Conservation (phyloP, 2,797 vertebrate species). For the Notamacropus eugenii region DNA sequence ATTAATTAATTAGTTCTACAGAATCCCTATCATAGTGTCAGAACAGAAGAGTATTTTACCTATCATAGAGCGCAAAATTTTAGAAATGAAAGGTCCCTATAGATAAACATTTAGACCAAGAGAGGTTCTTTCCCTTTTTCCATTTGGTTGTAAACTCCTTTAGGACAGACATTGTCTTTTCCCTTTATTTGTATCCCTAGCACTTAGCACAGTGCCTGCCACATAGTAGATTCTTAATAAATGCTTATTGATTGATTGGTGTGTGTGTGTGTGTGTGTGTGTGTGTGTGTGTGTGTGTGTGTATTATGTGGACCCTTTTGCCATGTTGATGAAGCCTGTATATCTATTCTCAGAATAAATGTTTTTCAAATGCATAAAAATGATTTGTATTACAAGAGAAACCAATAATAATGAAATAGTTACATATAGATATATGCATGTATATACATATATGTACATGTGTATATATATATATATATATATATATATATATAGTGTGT, state of each 20-base stretch:
- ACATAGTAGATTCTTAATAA: not conserved
- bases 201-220: not conserved
- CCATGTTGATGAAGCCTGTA: not conserved
- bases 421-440: too few relatives aligned
- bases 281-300: too few relatives aligned
- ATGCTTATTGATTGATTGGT: not conserved
- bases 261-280: too few relatives aligned
- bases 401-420: not conserved
- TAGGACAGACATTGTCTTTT: not conserved
- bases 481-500: too few relatives aligned
- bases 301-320: not conserved
- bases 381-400: not conserved
- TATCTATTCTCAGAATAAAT: not conserved
- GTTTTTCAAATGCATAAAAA: not conserved
- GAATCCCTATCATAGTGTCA: not conserved
- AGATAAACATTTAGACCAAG: not conserved
- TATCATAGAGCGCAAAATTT: not conserved
- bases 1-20: not conserved
- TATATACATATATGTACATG: too few relatives aligned
- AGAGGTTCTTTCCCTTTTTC: not conserved
- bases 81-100: not conserved
- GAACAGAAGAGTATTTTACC: not conserved
- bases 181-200: not conserved
- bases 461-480: too few relatives aligned
- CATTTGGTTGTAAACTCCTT: not conserved